Evolutionary conservation across 2,888 invertebrate genomes (phyloP).

Genomic region (Aphelenchoides bicaudatus): DNA sequence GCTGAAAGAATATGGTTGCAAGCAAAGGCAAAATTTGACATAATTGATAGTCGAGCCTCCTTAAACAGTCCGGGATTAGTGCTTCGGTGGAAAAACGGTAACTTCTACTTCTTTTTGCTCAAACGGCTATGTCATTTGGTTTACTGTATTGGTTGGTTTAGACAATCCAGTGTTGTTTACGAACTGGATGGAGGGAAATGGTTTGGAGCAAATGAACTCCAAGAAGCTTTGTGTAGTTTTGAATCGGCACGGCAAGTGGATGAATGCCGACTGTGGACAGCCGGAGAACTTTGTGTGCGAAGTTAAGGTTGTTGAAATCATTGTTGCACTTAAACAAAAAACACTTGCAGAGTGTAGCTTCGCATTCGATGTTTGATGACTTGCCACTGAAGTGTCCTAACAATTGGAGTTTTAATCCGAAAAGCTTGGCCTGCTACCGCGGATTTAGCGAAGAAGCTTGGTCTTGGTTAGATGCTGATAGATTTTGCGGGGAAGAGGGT

Average conservation of each 20-base stretch:
- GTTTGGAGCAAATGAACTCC: conserved; percentile 25
- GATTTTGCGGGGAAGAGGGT: conserved; percentile 31
- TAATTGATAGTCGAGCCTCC: conserved; percentile 42
- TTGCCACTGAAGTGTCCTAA: conserved; percentile 33
- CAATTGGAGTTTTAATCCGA: conserved; percentile 39
- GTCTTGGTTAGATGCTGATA: conserved; percentile 46
- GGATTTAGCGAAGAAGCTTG: conserved; percentile 32
- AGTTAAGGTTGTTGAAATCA: conserved; percentile 24
- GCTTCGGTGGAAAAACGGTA: conserved; percentile 46
- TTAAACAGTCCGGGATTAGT: conserved; percentile 49
- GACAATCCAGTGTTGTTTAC: conserved; percentile 40
- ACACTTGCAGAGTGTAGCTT: neutral
- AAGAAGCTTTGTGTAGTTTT: conserved; percentile 38
- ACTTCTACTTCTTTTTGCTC: neutral
- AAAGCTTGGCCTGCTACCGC: conserved; percentile 42
- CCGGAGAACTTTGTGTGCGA: conserved; percentile 41
- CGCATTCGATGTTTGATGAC: conserved; percentile 21
- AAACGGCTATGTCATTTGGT: neutral
- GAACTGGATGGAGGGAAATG: conserved; percentile 42
- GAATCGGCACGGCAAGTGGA: conserved; percentile 38
- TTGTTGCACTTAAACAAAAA: neutral
- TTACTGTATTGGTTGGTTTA: neutral
- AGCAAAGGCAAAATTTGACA: conserved; percentile 44
- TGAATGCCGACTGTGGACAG: conserved; percentile 35
- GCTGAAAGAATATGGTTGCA: conserved; percentile 37